Conservation (phyloP, 1,140 invertebrate genomes). For the Bombus pyrosoma region DNA sequence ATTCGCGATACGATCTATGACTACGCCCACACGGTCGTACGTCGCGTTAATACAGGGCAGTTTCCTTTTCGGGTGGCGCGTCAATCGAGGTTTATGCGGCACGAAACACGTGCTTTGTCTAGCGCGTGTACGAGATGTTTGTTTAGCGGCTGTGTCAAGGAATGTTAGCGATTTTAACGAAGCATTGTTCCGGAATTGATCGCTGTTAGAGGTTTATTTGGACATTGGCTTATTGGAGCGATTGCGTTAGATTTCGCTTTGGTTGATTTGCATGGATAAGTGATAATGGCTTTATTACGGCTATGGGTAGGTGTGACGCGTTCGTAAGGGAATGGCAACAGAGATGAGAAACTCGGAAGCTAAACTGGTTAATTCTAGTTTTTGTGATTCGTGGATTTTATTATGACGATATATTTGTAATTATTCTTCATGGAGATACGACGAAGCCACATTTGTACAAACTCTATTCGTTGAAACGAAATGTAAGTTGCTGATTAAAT, state of each 20-base stretch:
- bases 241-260: no score
- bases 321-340: no score
- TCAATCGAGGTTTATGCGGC: not conserved
- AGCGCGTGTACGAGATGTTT: not conserved
- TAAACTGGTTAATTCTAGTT: no score
- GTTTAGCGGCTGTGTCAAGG: not conserved
- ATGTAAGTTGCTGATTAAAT: no score
- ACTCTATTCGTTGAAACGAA: no score
- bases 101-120: not conserved
- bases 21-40: conserved; percentile 42
- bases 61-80: conserved; percentile 34
- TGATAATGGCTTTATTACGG: not conserved
- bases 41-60: conserved; percentile 30
- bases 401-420: no score
- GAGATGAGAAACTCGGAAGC: no score
- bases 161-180: not conserved
- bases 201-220: not conserved
- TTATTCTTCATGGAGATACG: no score
- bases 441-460: no score
- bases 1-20: conserved; percentile 36
- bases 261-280: not conserved
- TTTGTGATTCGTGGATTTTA: no score
- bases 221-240: not conserved
- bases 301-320: no score
- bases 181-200: not conserved